Base-by-base conservation (phyloP, 2,113 vertebrate genomes). In the Triplophysa siluroides region DNA sequence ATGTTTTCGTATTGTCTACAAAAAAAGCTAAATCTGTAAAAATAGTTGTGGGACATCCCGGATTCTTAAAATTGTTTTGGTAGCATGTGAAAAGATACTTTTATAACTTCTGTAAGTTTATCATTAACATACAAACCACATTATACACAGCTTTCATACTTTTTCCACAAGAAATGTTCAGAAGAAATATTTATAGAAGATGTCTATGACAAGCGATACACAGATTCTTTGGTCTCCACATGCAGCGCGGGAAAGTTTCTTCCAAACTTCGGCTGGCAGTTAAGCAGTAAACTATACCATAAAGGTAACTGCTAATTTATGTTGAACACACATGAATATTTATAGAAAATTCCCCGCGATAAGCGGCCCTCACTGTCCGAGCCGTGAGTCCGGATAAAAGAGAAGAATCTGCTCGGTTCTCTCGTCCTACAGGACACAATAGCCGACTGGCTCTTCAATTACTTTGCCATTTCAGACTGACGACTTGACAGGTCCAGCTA, bases 391-490 rank as follows among this genome's bases (percentile, higher is more conserved):
- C 86, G 80, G 86, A 90, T n/a, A 93, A 93, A 92, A 90, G 84
- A 85, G 83, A 13, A 78, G 10, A 80, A 89, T 88, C 84, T 86
- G 82, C 85, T 90, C 86, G 80, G 85, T 75, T 90, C 89, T 88
- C 86, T 83, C 65, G 86, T 90, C 91, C 91, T 93, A 91, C 84
- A 89, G 91, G 92, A 94, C 93, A 96, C 94, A 96, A 97, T 92
- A 91, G 93, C 91, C 91, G 92, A 96, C 93, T 93, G 95, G 92
- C 92, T 91, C 83, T 95, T 97, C 95, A 96, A 96, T 96, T 97
- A 97, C 93, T 90, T 93, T 89, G 92, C 92, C 95, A 95, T 96
- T 95, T 95, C 94, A 85, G 72, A 93, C 93, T 92, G 94, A 95
- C 94, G 95, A 94, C 93, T 95, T 95, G 95, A 96, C 95, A 95